Percentiles rank a stretch among this genome's conserved stretches.
Conservation (phyloP, 2,888 invertebrate species). For the Steinernema carpocapsae region DNA sequence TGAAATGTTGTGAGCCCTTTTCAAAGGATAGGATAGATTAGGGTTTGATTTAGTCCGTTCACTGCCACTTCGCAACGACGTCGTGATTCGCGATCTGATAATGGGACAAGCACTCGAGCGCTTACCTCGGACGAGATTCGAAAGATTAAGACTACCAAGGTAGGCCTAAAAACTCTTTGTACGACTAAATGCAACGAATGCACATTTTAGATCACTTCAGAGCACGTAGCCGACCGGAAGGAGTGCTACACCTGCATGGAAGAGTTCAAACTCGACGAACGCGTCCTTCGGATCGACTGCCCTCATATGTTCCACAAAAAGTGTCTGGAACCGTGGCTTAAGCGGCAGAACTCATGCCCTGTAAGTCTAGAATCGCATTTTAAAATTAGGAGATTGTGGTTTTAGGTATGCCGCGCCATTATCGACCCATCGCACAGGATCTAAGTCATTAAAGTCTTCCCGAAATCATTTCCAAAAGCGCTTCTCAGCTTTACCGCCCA, state of each 20-base stretch:
- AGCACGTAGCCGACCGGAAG: slow-evolving; percentile 50
- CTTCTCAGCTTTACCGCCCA: slow-evolving; percentile 30
- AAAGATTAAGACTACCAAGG: slow-evolving; percentile 21
- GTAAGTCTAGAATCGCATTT: slow-evolving; percentile 38
- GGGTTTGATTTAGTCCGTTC: slow-evolving; percentile 21
- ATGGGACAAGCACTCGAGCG: neutral
- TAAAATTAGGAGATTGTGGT: too few relatives aligned
- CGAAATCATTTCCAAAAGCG: slow-evolving; percentile 25
- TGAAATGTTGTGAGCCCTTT: slow-evolving; percentile 23
- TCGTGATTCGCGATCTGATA: slow-evolving; percentile 19
- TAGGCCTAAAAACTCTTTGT: neutral
- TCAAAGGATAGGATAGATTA: neutral
- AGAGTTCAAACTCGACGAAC: slow-evolving; percentile 48
- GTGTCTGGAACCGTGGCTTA: slow-evolving; percentile 55
- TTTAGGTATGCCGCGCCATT: too few relatives aligned
- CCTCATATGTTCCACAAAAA: slow-evolving; percentile 54
- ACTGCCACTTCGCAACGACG: slow-evolving; percentile 26
- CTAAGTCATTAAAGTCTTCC: neutral
- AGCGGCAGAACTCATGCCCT: slow-evolving; percentile 48
- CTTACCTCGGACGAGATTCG: slow-evolving; percentile 9
- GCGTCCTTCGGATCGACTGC: slow-evolving; percentile 49
- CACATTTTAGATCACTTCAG: slow-evolving; percentile 39
- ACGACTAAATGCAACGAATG: neutral
- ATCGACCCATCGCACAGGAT: too few relatives aligned
- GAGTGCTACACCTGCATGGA: slow-evolving; percentile 60